These are phyloP conservation scores for Synergus laeviventris DNA, from an alignment of 2,888 invertebrate genomes.

Conservation along the genomic window DNA sequence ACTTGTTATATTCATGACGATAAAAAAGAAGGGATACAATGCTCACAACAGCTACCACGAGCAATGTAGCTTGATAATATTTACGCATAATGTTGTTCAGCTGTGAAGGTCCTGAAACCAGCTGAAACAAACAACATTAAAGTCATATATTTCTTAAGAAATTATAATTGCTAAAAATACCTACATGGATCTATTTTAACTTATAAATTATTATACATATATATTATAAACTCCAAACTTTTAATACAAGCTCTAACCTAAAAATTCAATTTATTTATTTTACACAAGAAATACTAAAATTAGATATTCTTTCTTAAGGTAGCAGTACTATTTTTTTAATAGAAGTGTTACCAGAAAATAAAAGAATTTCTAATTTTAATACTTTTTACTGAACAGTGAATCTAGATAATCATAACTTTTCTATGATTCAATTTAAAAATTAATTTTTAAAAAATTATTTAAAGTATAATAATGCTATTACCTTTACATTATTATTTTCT, in stretches of 20 bases:
- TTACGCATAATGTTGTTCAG: constrained; percentile 82
- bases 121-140: constrained; percentile 17
- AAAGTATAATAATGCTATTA: neutral
- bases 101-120: no score
- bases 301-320: no score
- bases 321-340: no score
- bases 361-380: no score
- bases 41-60: constrained; percentile 85
- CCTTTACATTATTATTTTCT: neutral
- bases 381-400: no score
- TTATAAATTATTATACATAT: neutral
- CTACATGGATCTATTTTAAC: neutral
- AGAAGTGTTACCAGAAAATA: no score
- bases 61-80: constrained; percentile 87
- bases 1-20: constrained; percentile 89
- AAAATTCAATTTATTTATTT: no score
- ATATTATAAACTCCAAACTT: neutral
- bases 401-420: no score
- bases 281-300: no score
- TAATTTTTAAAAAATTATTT: neutral
- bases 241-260: no score
- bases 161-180: neutral
- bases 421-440: neutral
- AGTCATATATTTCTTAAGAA: neutral
- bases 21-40: constrained; percentile 87